Conservation (phyloP, 1,140 invertebrate species). For the Bombus difficillimus region DNA sequence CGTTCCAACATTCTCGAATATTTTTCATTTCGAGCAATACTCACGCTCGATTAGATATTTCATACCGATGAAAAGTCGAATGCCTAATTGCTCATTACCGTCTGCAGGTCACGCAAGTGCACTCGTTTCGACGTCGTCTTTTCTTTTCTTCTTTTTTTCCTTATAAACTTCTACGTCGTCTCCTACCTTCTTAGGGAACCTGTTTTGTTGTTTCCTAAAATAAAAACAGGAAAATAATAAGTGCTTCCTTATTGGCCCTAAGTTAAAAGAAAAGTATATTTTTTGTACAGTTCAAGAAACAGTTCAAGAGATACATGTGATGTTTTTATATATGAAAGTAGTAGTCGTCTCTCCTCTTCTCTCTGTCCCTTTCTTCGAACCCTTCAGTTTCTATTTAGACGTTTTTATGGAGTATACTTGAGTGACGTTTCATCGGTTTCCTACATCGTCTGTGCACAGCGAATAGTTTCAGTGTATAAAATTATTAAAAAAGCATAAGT, state of each 20-base stretch:
- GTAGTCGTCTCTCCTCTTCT: not conserved
- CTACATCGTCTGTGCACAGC: slow-evolving; percentile 2
- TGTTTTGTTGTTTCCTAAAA: slow-evolving; percentile 17
- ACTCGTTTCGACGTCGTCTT: slow-evolving; percentile 6
- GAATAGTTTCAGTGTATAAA: slow-evolving; percentile 2
- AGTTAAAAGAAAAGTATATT: slow-evolving; percentile 41
- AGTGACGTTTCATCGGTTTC: slow-evolving; percentile 40
- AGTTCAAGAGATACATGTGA: not conserved
- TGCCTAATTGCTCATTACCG: not conserved
- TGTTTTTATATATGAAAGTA: slow-evolving; percentile 29
- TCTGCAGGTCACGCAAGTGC: not conserved
- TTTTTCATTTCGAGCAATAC: too few relatives aligned
- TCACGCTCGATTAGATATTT: too few relatives aligned
- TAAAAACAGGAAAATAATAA: not conserved
- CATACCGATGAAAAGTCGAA: too few relatives aligned
- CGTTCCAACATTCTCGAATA: too few relatives aligned
- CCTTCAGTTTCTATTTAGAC: not conserved
- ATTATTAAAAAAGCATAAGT: not conserved
- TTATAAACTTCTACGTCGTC: not conserved
- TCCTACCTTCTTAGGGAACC: slow-evolving; percentile 17
- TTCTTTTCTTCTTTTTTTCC: not conserved
- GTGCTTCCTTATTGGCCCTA: slow-evolving; percentile 46
- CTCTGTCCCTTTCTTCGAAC: not conserved
- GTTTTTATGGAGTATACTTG: not conserved
- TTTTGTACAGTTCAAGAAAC: slow-evolving; percentile 35